Evolutionary conservation across 2,113 vertebrate genomes (phyloP).

Genomic region (Blennius ocellaris): DNA sequence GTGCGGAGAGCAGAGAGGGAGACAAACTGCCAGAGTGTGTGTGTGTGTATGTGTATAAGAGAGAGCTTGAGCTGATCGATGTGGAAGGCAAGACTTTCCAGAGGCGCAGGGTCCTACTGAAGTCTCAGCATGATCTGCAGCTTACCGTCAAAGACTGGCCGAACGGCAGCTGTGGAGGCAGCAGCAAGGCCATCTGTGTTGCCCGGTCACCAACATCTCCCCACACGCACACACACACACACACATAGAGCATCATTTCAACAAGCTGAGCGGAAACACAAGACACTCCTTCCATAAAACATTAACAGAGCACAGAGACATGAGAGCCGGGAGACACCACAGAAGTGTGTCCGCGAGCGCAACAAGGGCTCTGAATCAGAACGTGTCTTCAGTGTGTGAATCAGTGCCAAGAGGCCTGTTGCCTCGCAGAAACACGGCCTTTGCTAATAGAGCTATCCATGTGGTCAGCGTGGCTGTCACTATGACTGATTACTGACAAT

Average conservation of each 20-base stretch:
- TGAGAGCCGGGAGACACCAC: constrained; percentile 19
- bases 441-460: constrained; percentile 50
- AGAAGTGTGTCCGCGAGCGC: constrained; percentile 27
- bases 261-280: constrained; percentile 30
- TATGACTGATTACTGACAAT: constrained; percentile 61
- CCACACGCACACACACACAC: not conserved
- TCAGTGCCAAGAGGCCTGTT: constrained; percentile 32
- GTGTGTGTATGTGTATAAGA: constrained; percentile 20
- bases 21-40: constrained; percentile 27
- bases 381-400: constrained; percentile 23
- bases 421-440: constrained; percentile 48
- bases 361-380: not conserved
- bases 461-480: constrained; percentile 52
- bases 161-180: constrained; percentile 39
- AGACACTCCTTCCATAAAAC: constrained; percentile 54
- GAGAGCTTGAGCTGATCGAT: constrained; percentile 17
- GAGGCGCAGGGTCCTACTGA: constrained; percentile 21
- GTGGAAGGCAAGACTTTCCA: constrained; percentile 23
- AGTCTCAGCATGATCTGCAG: constrained; percentile 30
- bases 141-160: constrained; percentile 13
- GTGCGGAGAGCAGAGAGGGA: constrained; percentile 25
- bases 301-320: constrained; percentile 38
- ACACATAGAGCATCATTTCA: not conserved
- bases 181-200: constrained; percentile 36
- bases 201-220: not conserved